Percentiles rank a stretch among this genome's conserved stretches.
Conservation (phyloP, 1,140 invertebrate genomes). For the Lepidostoma basale region DNA sequence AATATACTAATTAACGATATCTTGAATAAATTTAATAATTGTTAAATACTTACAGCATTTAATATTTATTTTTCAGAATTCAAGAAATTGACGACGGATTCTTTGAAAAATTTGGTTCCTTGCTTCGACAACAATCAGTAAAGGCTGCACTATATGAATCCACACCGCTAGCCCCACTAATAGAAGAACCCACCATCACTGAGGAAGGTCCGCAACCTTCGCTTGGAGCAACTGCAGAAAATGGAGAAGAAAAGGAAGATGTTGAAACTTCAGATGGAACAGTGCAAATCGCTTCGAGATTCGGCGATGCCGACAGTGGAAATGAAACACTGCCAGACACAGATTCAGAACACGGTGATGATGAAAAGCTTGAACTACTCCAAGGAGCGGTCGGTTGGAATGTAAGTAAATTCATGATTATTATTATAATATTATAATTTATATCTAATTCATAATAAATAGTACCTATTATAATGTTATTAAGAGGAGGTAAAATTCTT, state of each 20-base stretch:
- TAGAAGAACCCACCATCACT: slow-evolving; percentile 22
- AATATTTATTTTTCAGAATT: slow-evolving; percentile 63
- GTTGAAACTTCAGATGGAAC: slow-evolving; percentile 5
- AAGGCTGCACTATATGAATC: slow-evolving; percentile 59
- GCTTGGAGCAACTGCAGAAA: not conserved
- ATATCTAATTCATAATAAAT: no score
- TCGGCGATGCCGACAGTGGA: slow-evolving; percentile 61
- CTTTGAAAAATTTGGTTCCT: slow-evolving; percentile 78
- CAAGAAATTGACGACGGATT: slow-evolving; percentile 80
- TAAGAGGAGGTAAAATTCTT: no score
- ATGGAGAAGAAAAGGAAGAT: slow-evolving; percentile 8
- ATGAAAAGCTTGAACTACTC: slow-evolving; percentile 65
- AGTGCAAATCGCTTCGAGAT: slow-evolving; percentile 35
- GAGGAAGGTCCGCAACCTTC: not conserved
- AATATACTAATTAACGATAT: no score
- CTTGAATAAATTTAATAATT: no score
- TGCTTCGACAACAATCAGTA: slow-evolving; percentile 69
- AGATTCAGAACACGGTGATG: slow-evolving; percentile 62
- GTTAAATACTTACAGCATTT: slow-evolving; percentile 35
- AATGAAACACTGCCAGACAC: slow-evolving; percentile 59
- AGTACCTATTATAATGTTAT: no score
- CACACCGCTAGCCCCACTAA: slow-evolving; percentile 59
- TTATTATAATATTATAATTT: no score
- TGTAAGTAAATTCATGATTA: slow-evolving; percentile 72
- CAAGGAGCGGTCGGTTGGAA: slow-evolving; percentile 70